A percentile compares a stretch with the other conserved stretches of the same genome.
Evolutionary conservation across 2,888 invertebrate species (phyloP).

Genomic region (Limnephilus auricula): DNA sequence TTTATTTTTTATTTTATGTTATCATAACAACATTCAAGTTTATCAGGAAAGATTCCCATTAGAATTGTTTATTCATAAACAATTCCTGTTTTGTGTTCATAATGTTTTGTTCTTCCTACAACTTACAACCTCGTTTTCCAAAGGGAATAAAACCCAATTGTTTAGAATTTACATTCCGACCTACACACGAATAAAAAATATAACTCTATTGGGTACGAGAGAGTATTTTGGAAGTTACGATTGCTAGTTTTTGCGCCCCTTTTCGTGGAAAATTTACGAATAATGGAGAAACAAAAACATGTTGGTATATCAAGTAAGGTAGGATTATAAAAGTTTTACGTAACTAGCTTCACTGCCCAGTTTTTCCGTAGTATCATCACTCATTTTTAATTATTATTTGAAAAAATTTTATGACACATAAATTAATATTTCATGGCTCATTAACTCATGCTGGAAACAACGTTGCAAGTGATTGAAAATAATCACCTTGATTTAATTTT

Average conservation of each 20-base stretch:
- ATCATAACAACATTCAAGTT: not conserved
- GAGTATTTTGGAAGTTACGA: not conserved
- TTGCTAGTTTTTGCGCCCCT: not conserved
- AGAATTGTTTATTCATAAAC: not conserved
- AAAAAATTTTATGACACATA: too few relatives aligned
- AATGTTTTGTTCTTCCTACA: not conserved
- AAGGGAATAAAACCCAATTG: not conserved
- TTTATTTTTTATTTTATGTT: not conserved
- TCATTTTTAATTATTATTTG: not conserved
- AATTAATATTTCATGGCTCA: too few relatives aligned
- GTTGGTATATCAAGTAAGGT: not conserved
- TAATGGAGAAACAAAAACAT: not conserved
- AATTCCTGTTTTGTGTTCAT: slow-evolving; percentile 4
- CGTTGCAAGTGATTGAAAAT: too few relatives aligned
- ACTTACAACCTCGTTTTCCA: not conserved
- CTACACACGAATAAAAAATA: not conserved
- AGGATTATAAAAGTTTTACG: not conserved
- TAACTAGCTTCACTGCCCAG: not conserved
- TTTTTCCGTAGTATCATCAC: not conserved
- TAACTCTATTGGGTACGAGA: not conserved
- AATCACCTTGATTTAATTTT: too few relatives aligned
- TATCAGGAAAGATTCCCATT: not conserved
- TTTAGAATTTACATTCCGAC: not conserved
- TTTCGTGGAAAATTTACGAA: not conserved
- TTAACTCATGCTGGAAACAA: too few relatives aligned